A percentile compares a stretch with the other conserved stretches of the same genome.
phyloP scores from a whole-genome alignment of 2,797 vertebrate species.

The Cichlasoma orientale region DNA sequence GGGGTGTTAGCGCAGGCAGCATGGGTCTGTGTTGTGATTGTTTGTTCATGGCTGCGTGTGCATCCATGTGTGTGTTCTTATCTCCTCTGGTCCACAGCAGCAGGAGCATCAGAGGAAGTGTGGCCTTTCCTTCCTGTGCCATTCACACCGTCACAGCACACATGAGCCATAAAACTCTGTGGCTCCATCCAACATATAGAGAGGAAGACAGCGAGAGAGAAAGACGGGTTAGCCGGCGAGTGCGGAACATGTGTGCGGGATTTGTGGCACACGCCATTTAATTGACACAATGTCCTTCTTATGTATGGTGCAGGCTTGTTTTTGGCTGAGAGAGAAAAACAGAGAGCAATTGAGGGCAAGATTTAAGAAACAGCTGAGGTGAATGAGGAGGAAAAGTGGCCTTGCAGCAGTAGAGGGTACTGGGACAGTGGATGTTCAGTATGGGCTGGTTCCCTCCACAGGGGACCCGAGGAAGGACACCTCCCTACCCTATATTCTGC shows the following conservation, averaged over 20 bases:
- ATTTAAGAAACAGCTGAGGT: constrained; percentile 30
- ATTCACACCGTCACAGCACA: constrained; percentile 82
- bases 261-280: constrained; percentile 68
- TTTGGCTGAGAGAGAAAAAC: constrained; percentile 33
- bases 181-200: constrained; percentile 53
- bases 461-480: constrained; percentile 70
- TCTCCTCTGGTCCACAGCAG: constrained; percentile 76
- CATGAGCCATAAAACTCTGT: constrained; percentile 62
- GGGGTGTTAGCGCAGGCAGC: constrained; percentile 60
- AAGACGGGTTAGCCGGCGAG: constrained; percentile 3
- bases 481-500: constrained; percentile 61
- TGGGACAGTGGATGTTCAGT: constrained; percentile 51
- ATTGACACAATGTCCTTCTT: constrained; percentile 62
- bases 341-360: constrained; percentile 36
- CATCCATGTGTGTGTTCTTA: constrained; percentile 68
- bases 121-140: constrained; percentile 83
- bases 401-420: constrained; percentile 54
- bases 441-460: constrained; percentile 56
- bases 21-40: constrained; percentile 70
- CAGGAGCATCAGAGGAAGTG: constrained; percentile 82
- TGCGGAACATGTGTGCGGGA: constrained; percentile 61
- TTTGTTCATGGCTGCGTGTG: constrained; percentile 53
- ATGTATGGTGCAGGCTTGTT: constrained; percentile 51
- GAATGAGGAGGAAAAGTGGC: constrained; percentile 32
- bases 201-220: background rate